Evolutionary conservation across 92 coral and sea anemone species (phyloP), one percentile per base, ranked within the genome.

Genomic region (Phenganax stokvisi): DNA sequence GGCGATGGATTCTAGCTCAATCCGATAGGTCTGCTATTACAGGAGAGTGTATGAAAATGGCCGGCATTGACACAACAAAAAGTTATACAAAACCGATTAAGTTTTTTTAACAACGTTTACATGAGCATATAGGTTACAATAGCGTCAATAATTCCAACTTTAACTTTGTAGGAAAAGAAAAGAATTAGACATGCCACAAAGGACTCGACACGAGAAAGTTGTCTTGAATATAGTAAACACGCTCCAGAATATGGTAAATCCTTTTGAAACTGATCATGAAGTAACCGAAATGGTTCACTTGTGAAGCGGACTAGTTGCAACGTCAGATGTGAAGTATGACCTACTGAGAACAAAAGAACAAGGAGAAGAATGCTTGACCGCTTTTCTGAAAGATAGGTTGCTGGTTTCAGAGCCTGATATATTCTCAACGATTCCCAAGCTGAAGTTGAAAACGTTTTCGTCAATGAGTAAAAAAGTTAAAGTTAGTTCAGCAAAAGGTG

Each of bases 311-410:
- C 57, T 20, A 52, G 64, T 74, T 66, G 86, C 88, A 47, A 7
- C 84, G 8, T 51, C 54, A 76, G 84, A 71, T 64, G 31, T 75
- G 15, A 76, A 66, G 74, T 20, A 77, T 62, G 91, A 88, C 61
- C 91, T 88, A 3, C 83, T 83, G 29, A 76, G 51, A 76, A 84
- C 86, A 61, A 59, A 84, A 27, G 80, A 86, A 54, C 83, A 81
- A 57, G 92, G 92, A 28, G 73, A 83, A 56, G 84, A 89, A 86
- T 84, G 81, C 17, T 9, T 70, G 75, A 7, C 8, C 44, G 53
- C 13, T 70, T 70, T 70, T 70, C 28, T 70, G 5, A 70, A 10
- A 30, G 29, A 28, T 28, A 70, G 54, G 16, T 37, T 70, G 51
- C 54, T 25, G 28, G 75, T 70, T 4, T 7, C 75, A 25, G 75